Evolutionary conservation across 2,113 vertebrate species (phyloP).

Genomic region (Saimiri boliviensis): DNA sequence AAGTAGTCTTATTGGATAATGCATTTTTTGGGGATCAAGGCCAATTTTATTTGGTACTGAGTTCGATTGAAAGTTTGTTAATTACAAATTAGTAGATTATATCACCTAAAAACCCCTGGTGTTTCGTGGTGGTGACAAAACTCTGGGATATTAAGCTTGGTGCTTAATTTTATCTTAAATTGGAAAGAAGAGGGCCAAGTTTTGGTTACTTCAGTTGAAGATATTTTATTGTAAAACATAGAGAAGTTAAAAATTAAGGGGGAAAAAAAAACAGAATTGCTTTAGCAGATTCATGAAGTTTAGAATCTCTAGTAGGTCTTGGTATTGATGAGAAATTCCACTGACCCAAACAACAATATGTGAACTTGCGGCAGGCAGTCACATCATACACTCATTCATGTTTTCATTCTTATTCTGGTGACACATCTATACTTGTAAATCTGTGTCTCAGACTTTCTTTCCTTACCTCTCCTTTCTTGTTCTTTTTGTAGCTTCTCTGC

Average conservation of each 20-base stretch:
- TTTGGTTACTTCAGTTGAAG: background rate
- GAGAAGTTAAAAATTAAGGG: background rate
- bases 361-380: no score
- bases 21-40: background rate
- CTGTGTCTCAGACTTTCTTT: background rate
- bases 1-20: background rate
- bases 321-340: background rate
- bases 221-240: background rate
- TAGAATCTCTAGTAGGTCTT: background rate
- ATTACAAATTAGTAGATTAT: background rate
- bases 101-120: background rate
- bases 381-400: background rate
- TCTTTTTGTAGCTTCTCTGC: background rate
- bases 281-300: background rate
- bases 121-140: rapidly evolving
- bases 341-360: background rate
- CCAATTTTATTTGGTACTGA: background rate
- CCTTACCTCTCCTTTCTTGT: background rate
- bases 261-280: background rate
- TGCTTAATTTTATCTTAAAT: background rate
- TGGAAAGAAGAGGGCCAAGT: background rate
- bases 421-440: background rate
- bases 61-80: background rate
- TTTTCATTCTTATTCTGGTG: background rate
- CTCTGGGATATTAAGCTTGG: background rate